phyloP scores from a whole-genome alignment of 2,113 vertebrate genomes.

The Hippocampus comes region DNA sequence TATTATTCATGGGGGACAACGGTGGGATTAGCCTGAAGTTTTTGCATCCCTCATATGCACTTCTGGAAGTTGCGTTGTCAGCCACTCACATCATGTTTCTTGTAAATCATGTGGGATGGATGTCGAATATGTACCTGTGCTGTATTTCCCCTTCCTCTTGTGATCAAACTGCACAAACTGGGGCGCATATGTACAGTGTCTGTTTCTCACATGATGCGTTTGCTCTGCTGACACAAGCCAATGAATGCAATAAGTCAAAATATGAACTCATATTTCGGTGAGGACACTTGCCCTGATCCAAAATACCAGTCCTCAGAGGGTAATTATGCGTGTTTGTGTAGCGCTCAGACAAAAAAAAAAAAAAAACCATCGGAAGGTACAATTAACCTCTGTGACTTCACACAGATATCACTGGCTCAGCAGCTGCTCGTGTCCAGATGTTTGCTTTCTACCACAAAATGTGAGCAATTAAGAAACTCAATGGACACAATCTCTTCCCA shows the following conservation, averaged over 20 bases:
- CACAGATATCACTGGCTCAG: slow-evolving; percentile 26
- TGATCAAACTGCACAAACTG: background rate
- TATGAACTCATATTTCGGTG: slow-evolving; percentile 21
- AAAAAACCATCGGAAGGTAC: slow-evolving; percentile 40
- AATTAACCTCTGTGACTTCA: slow-evolving; percentile 49
- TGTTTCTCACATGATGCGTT: background rate
- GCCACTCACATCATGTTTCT: background rate
- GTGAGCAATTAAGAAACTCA: slow-evolving; percentile 6
- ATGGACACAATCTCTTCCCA: too few species aligned
- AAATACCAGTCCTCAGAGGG: slow-evolving; percentile 15
- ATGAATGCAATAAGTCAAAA: slow-evolving; percentile 28
- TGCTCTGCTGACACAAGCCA: slow-evolving; percentile 4
- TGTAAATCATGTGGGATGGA: background rate
- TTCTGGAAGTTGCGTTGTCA: background rate
- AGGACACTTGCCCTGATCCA: slow-evolving; percentile 24
- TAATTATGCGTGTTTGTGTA: slow-evolving; percentile 47
- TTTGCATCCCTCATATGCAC: background rate
- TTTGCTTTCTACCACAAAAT: slow-evolving; percentile 30
- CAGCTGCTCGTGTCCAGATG: slow-evolving; percentile 38
- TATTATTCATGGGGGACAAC: too few species aligned
- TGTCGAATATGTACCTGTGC: background rate
- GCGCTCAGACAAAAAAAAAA: slow-evolving; percentile 22
- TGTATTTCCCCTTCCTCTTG: background rate
- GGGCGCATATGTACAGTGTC: background rate
- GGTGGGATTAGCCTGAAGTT: too few species aligned